These are phyloP conservation scores for Brachylomia viminalis DNA, from an alignment of 2,888 invertebrate genomes.

Conservation along the genomic window DNA sequence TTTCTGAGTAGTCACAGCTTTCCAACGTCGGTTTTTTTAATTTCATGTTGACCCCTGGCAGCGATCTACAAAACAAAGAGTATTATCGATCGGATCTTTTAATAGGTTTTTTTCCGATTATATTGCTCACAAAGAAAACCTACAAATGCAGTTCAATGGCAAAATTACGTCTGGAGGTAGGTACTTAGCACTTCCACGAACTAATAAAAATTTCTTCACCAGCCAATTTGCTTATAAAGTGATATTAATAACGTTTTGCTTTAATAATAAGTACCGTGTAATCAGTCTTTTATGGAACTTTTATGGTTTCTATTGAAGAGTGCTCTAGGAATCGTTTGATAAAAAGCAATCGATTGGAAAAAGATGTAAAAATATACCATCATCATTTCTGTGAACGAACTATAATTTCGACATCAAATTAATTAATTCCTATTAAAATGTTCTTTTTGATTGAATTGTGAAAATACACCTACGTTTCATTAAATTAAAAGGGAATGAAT, in stretches of 20 bases:
- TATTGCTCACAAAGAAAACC: background rate
- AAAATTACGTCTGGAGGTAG: background rate
- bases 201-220: background rate
- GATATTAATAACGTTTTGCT: background rate
- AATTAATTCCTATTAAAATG: background rate
- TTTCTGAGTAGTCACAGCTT: background rate
- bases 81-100: background rate
- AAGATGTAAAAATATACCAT: background rate
- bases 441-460: background rate
- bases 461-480: constrained; percentile 3
- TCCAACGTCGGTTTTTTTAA: background rate
- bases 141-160: background rate
- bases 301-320: background rate
- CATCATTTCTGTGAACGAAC: background rate
- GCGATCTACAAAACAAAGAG: background rate
- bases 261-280: background rate
- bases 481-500: background rate
- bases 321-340: background rate
- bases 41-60: background rate
- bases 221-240: background rate
- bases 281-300: background rate
- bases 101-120: background rate
- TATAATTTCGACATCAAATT: background rate
- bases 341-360: background rate
- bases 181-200: background rate